A percentile compares a stretch with the other conserved stretches of the same genome.
Evolutionary conservation across 2,888 invertebrate species (phyloP).

Genomic region (Ormyrus nitidulus): DNA sequence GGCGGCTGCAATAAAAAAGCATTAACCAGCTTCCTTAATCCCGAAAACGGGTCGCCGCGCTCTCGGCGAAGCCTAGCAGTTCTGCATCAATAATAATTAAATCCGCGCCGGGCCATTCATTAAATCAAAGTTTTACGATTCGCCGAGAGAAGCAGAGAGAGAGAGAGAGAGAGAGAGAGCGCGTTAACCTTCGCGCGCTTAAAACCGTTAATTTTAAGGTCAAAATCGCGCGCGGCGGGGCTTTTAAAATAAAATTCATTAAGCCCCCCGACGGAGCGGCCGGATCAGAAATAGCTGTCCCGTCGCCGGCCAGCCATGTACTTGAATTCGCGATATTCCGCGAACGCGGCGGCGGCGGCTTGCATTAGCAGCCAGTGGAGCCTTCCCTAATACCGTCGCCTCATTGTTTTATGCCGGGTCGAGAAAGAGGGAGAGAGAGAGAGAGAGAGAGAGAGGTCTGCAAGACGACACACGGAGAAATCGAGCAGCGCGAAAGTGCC

Average conservation of each 20-base stretch:
- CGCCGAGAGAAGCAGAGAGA: not conserved
- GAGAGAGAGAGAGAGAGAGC: too few species aligned
- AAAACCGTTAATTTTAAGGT: conserved; percentile 38
- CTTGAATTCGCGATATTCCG: conserved; percentile 34
- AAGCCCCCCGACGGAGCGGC: not conserved
- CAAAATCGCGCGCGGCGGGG: conserved; percentile 15
- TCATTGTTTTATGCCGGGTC: conserved; percentile 42
- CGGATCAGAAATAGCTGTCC: not conserved
- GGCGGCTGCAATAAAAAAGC: not conserved
- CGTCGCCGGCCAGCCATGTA: not conserved
- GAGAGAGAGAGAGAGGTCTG: too few species aligned
- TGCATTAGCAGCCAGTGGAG: not conserved
- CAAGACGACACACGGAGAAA: not conserved
- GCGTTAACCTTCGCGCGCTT: not conserved
- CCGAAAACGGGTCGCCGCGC: conserved; percentile 3
- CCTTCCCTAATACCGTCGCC: not conserved
- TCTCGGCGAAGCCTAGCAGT: not conserved
- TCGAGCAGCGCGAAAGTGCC: conserved; percentile 15
- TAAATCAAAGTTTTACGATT: conserved; percentile 44
- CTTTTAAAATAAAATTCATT: conserved; percentile 45
- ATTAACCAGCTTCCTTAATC: conserved; percentile 26
- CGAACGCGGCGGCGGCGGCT: conserved; percentile 7
- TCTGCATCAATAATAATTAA: conserved; percentile 33
- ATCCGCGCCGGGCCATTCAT: conserved; percentile 7
- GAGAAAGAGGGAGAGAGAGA: not conserved